Evolutionary conservation across 2,113 vertebrate species (phyloP).

Genomic region (Ptyas mucosa): DNA sequence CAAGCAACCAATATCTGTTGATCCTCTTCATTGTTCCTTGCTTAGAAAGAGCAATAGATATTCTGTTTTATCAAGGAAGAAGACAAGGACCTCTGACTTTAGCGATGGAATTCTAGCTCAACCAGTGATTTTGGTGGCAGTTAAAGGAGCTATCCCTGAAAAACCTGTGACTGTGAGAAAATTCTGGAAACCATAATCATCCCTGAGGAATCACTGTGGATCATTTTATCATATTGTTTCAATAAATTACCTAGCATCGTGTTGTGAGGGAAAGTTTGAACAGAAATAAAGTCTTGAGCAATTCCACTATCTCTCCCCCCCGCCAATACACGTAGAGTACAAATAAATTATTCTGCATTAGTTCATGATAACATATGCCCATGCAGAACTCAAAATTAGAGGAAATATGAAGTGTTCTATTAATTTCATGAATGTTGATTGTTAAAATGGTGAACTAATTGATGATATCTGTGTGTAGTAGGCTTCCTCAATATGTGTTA

Average conservation of each 20-base stretch:
- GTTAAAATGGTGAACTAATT: slow-evolving; percentile 72
- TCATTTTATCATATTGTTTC: not conserved
- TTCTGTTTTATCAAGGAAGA: not conserved
- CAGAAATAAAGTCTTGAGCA: slow-evolving; percentile 17
- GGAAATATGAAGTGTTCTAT: slow-evolving; percentile 63
- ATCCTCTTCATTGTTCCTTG: not conserved
- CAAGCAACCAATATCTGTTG: not conserved
- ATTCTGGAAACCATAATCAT: not conserved
- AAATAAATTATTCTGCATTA: slow-evolving; percentile 63
- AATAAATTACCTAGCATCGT: not conserved
- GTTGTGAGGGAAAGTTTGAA: not conserved
- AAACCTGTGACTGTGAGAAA: not conserved
- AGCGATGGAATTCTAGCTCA: not conserved
- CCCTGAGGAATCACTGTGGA: not conserved
- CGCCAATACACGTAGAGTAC: slow-evolving; percentile 38
- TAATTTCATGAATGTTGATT: slow-evolving; percentile 70
- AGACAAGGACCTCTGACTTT: not conserved
- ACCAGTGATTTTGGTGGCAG: not conserved
- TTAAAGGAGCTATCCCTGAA: not conserved
- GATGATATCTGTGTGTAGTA: slow-evolving; percentile 70
- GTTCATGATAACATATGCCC: slow-evolving; percentile 65
- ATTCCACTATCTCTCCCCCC: not conserved
- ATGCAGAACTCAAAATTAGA: slow-evolving; percentile 62
- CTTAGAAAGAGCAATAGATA: not conserved
- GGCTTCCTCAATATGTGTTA: slow-evolving; percentile 65